Conservation (phyloP, 2,888 invertebrate species). For the Nycteola revayana region DNA sequence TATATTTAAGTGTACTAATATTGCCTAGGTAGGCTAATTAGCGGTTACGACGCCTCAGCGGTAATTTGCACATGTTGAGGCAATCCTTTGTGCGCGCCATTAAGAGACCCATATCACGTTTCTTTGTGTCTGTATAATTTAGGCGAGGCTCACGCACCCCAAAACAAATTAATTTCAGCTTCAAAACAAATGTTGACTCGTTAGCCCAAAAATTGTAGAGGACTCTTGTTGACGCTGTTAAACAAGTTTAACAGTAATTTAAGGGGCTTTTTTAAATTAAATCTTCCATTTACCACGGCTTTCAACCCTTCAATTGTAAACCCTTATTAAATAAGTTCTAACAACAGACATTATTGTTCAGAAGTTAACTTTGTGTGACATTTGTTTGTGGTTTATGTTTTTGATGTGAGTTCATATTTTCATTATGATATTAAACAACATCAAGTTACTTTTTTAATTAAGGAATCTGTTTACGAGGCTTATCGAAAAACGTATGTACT, state of each 20-base stretch:
- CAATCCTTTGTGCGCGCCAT: slow-evolving; percentile 58
- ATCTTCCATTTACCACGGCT: slow-evolving; percentile 21
- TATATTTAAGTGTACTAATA: slow-evolving; percentile 12
- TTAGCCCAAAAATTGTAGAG: slow-evolving; percentile 50
- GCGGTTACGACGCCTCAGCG: slow-evolving; percentile 22
- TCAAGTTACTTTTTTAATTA: too few relatives aligned
- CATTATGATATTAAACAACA: too few relatives aligned
- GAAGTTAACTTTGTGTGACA: too few relatives aligned
- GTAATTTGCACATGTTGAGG: slow-evolving; percentile 56
- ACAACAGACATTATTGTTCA: too few relatives aligned
- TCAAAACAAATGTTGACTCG: slow-evolving; percentile 61
- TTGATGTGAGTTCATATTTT: too few relatives aligned
- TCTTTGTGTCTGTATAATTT: slow-evolving; percentile 56
- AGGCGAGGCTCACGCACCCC: slow-evolving; percentile 43
- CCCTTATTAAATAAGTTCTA: slow-evolving; percentile 8
- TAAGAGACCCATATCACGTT: slow-evolving; percentile 70
- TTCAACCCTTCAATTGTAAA: slow-evolving; percentile 17
- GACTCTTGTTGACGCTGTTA: slow-evolving; percentile 23
- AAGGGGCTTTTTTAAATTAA: slow-evolving; percentile 24
- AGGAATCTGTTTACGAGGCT: too few relatives aligned
- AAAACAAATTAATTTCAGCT: slow-evolving; percentile 67
- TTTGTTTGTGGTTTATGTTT: too few relatives aligned
- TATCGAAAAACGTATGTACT: too few relatives aligned
- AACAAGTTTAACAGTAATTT: slow-evolving; percentile 28
- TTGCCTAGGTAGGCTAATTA: slow-evolving; percentile 48